Base-by-base conservation (phyloP, 2,113 vertebrate species). In the Datnioides undecimradiatus region DNA sequence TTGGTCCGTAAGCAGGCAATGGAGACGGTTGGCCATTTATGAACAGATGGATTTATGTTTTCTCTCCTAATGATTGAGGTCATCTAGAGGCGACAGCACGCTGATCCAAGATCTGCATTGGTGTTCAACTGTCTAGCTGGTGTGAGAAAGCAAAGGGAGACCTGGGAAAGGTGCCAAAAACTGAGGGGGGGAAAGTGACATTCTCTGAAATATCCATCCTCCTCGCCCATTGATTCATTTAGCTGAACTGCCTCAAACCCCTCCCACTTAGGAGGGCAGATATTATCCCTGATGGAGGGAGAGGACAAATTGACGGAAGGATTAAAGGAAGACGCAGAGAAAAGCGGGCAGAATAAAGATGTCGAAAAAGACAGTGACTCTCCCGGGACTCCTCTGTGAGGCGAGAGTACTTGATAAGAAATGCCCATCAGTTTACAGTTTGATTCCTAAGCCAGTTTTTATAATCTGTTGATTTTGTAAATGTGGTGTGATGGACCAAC, bases 41-140 rank as follows among this genome's bases (percentile, higher is more conserved):
- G 65, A 87, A 71, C 76, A 76, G 82, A 90, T 83, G 78, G 83
- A 81, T 83, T 84, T 82, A 76, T 85, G 58, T 86, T 87, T 82
- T 79, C 67, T 87, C 69, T 76, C 33, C 54, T 71, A 71, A 76
- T 84, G 77, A 73, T 72, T 83, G 83, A 87, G 73, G 82, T 91
- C 81, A 85, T 83, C 67, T 55, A 33, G 73, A 83, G 73, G 83
- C 80, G 67, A 83, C 65, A 48, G 68, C 75, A 83, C 21, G 62
- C 84, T 83, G 70, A 52, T 84, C 70, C 68, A 69, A 68, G 69
- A 83, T 73, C 69, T 34, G 64, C 80, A 40, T 13, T 40, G 74
- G 45, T 72, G 67, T 87, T 81, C 57, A 52, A 48, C 58, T 79
- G 54, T 68, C 79, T 40, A 49, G 58, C 70, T 59, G 57, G 51